Evolutionary conservation across 2,113 vertebrate species (phyloP).

Genomic region (Sturnira hondurensis): DNA sequence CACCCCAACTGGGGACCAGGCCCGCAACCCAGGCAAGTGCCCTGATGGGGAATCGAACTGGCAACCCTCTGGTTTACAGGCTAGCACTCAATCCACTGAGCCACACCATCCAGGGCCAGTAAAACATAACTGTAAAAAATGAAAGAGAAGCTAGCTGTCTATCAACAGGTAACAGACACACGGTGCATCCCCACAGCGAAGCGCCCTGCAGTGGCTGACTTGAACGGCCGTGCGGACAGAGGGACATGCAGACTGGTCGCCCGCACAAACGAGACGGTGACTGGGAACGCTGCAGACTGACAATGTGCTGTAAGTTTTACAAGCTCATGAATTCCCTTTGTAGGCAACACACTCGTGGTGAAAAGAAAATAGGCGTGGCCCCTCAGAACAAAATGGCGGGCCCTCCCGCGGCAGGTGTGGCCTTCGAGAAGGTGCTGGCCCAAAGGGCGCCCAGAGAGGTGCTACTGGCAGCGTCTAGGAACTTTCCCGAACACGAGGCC

Average conservation of each 20-base stretch:
- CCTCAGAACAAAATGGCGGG: background rate
- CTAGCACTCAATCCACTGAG: too few species aligned
- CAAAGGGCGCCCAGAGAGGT: background rate
- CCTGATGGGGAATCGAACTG: too few species aligned
- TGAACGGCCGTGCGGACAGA: too few species aligned
- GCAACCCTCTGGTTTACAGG: too few species aligned
- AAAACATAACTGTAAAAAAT: background rate
- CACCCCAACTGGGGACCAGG: too few species aligned
- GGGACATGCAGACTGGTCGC: too few species aligned
- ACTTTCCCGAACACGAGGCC: background rate
- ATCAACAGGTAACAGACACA: too few species aligned
- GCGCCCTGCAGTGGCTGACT: accelerated
- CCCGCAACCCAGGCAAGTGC: too few species aligned
- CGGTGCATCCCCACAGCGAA: too few species aligned
- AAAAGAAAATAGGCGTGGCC: background rate
- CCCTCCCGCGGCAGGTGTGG: background rate
- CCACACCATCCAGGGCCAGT: too few species aligned
- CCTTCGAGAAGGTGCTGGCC: background rate
- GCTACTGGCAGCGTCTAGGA: background rate
- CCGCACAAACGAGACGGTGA: too few species aligned
- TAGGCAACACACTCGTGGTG: background rate
- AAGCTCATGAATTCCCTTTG: background rate
- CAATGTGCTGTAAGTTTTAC: background rate
- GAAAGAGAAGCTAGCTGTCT: background rate
- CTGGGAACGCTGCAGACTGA: background rate